phyloP scores from a whole-genome alignment of 2,113 vertebrate species.

The Galemys pyrenaicus region DNA sequence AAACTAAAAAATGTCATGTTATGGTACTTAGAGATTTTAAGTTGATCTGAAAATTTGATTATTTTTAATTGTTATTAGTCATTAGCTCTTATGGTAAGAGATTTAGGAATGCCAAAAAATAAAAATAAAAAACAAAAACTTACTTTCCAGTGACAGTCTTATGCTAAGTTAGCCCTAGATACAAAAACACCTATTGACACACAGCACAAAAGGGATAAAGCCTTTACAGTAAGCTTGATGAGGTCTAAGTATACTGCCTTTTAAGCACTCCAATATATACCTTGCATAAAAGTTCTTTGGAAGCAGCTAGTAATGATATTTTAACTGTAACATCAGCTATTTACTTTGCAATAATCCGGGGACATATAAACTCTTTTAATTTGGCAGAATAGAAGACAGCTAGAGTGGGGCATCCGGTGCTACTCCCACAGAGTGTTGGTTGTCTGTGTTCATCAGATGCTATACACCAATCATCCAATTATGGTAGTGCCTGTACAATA shows the following conservation, averaged over 20 bases:
- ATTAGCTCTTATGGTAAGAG: neutral
- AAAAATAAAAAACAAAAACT: neutral
- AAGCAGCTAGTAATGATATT: neutral
- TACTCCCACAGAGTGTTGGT: neutral
- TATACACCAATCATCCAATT: neutral
- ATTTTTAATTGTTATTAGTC: neutral
- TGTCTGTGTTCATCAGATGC: neutral
- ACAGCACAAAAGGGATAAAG: neutral
- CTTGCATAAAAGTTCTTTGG: neutral
- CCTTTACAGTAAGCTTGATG: neutral
- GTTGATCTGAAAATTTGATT: neutral
- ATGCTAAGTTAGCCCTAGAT: neutral
- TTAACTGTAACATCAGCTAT: neutral
- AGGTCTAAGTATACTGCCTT: neutral
- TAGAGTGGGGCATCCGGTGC: accelerated
- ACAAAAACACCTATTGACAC: neutral
- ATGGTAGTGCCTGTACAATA: neutral
- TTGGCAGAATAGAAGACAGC: neutral
- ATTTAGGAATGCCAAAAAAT: neutral
- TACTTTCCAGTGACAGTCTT: neutral
- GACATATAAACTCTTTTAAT: neutral
- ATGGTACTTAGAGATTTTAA: neutral
- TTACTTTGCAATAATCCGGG: neutral
- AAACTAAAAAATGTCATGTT: neutral
- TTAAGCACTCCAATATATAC: neutral